phyloP scores from a whole-genome alignment of 2,888 invertebrate species.

The Stenolophus ochropezus region DNA sequence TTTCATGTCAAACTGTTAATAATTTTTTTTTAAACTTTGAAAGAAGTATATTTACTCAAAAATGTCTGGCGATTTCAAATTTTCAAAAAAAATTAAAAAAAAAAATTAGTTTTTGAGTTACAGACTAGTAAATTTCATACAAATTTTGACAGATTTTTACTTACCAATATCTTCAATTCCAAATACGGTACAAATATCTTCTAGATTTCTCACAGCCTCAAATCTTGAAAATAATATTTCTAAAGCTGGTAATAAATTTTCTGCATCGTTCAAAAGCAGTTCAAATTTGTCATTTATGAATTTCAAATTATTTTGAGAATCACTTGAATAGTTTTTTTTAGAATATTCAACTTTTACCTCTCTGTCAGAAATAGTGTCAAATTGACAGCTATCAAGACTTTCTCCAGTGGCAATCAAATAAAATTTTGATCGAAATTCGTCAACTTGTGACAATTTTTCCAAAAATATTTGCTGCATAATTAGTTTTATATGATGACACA shows the following conservation, averaged over 20 bases:
- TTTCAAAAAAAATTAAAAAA: no score
- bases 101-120: no score
- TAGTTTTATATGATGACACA: background rate
- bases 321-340: background rate
- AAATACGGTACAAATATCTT: slow-evolving; percentile 8
- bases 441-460: background rate
- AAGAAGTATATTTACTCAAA: no score
- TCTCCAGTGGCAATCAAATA: background rate
- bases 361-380: no score
- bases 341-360: no score
- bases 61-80: no score
- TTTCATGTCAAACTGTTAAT: no score
- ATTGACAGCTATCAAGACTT: background rate
- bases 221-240: slow-evolving; percentile 11
- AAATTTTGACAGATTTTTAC: background rate
- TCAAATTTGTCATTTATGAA: background rate
- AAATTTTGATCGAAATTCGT: background rate
- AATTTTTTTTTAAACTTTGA: no score
- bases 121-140: background rate
- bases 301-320: background rate
- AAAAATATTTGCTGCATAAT: background rate
- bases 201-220: background rate
- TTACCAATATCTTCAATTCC: background rate
- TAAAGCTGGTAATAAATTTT: slow-evolving; percentile 9
- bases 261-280: background rate